Percentiles rank a stretch among this genome's conserved stretches.
Conservation (phyloP, 2,113 vertebrate species). For the Pseudorhombus dupliciocellatus region DNA sequence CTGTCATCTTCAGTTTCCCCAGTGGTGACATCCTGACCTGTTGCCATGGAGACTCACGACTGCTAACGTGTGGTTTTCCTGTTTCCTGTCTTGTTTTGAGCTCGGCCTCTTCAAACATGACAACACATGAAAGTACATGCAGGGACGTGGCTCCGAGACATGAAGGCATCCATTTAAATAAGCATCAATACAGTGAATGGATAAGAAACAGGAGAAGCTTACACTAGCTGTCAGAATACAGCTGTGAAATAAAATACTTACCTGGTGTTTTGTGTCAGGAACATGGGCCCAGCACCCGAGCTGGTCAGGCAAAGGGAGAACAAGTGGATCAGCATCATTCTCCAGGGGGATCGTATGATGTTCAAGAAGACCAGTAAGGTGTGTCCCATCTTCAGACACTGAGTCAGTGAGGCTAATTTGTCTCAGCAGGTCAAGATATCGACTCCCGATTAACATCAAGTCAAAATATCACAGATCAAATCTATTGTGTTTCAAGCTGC, state of each 20-base stretch:
- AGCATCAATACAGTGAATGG: background rate
- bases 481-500: background rate
- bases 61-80: constrained; percentile 83
- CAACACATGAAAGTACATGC: constrained; percentile 38
- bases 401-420: background rate
- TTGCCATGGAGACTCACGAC: constrained; percentile 72
- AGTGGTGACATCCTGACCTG: constrained; percentile 76
- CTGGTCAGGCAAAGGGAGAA: constrained; percentile 87
- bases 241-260: constrained; percentile 1
- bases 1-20: constrained; percentile 40
- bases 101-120: constrained; percentile 36
- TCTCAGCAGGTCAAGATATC: background rate
- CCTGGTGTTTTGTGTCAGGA: constrained; percentile 56
- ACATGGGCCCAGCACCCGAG: constrained; percentile 79
- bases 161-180: constrained; percentile 4
- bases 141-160: constrained; percentile 18
- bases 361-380: constrained; percentile 85
- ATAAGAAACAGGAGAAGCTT: background rate
- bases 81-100: constrained; percentile 78
- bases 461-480: constrained; percentile 6
- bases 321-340: constrained; percentile 89
- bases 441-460: background rate
- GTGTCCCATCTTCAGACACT: constrained; percentile 11
- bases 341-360: constrained; percentile 86
- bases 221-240: background rate